A percentile compares a stretch with the other conserved stretches of the same genome.
Conservation (phyloP, 2,797 vertebrate genomes). For the Triplophysa yarkandensis region DNA sequence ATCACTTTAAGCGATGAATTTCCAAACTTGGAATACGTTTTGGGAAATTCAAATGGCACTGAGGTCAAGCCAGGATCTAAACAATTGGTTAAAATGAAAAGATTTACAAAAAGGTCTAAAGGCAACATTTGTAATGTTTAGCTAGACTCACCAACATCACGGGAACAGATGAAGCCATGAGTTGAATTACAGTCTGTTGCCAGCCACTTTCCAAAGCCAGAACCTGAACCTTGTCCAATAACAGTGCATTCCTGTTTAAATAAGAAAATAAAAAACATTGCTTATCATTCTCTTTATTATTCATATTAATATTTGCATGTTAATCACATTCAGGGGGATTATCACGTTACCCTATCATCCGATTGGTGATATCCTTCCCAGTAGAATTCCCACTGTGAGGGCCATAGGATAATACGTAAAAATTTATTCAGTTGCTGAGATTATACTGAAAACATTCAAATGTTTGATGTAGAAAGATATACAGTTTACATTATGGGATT, state of each 20-base stretch:
- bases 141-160: slow-evolving; percentile 66
- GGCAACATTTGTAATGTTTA: not conserved
- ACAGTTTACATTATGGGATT: slow-evolving; percentile 43
- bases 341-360: not conserved
- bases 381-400: not conserved
- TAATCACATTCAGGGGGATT: not conserved
- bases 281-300: not conserved
- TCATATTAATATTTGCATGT: too few relatives aligned
- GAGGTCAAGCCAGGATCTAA: slow-evolving; percentile 46
- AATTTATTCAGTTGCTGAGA: not conserved
- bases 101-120: not conserved
- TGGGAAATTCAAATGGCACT: slow-evolving; percentile 60
- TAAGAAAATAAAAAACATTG: too few relatives aligned
- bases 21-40: slow-evolving; percentile 67
- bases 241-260: slow-evolving; percentile 64
- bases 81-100: not conserved
- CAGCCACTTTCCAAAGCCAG: slow-evolving; percentile 67
- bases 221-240: slow-evolving; percentile 31
- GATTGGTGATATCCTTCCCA: not conserved
- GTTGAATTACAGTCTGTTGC: slow-evolving; percentile 69
- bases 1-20: slow-evolving; percentile 81
- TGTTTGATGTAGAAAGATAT: not conserved
- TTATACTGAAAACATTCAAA: slow-evolving; percentile 54
- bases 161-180: slow-evolving; percentile 67
- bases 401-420: not conserved